phyloP scores from a whole-genome alignment of 2,113 vertebrate species.

The Pyrgilauda ruficollis region DNA sequence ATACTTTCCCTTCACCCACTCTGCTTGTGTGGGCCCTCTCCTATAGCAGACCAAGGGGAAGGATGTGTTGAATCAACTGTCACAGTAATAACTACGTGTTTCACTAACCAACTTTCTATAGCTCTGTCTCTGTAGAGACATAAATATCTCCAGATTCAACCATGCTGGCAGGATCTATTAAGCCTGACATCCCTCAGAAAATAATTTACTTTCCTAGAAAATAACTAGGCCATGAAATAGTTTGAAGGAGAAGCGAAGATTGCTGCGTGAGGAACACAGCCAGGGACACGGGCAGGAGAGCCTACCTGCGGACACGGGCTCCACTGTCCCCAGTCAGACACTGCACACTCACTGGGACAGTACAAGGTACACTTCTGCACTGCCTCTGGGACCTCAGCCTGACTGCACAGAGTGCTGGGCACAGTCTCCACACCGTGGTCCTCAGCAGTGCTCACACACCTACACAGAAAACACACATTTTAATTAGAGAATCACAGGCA shows the following conservation, averaged over 20 bases:
- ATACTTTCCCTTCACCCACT: background rate
- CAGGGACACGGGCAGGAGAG: background rate
- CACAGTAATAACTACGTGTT: background rate
- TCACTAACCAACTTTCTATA: background rate
- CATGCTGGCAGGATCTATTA: background rate
- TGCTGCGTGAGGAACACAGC: rapidly evolving
- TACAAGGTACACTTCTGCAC: slow-evolving; percentile 83
- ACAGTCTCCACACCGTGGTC: slow-evolving; percentile 65
- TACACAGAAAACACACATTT: slow-evolving; percentile 44
- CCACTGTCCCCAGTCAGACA: slow-evolving; percentile 90
- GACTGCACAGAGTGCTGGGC: slow-evolving; percentile 79
- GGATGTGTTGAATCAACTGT: background rate
- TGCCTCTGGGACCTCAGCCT: slow-evolving; percentile 76
- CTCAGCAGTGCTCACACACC: slow-evolving; percentile 80
- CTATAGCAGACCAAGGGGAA: background rate
- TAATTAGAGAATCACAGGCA: background rate
- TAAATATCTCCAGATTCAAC: background rate
- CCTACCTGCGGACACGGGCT: slow-evolving; percentile 87
- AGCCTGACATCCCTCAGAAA: background rate
- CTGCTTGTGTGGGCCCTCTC: background rate
- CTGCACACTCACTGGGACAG: slow-evolving; percentile 88
- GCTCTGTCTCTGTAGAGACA: background rate
- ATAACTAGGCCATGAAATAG: background rate
- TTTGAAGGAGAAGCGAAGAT: background rate
- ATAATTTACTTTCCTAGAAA: background rate